Evolutionary conservation across 2,113 vertebrate species (phyloP), one percentile per base, ranked within the genome.

Genomic region (Brienomyrus brachyistius): DNA sequence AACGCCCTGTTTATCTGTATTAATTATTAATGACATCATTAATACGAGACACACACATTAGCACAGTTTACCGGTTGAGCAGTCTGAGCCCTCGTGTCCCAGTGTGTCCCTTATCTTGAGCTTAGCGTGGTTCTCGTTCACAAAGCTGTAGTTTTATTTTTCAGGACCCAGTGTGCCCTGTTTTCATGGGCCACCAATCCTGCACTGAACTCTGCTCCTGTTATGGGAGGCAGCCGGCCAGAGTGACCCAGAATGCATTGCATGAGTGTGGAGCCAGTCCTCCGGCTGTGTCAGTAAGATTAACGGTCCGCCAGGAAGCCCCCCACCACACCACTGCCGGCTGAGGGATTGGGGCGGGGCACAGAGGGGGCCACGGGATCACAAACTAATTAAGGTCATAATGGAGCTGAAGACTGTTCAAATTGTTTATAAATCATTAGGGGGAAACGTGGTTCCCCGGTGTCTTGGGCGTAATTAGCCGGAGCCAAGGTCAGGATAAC

Each of bases 341-440:
- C 74, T 83, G 35, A 48, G 51, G 86, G 86, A 80, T 88, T 43
- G 11, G 10, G 27, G 35, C 2, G 89, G 70, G 27, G 48, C 23
- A 21, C 27, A 83, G 50, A 43, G 19, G 50, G 74, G 70, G 7
- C 17, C 86, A 84, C 85, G 91, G 86, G 21, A 85, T 0, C 89
- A 88, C 89, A 88, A 88, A 91, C 89, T 91, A 90, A 90, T 90
- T 90, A 90, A 91, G 54, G 35, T 88, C 91, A 19, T 91, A 91
- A 54, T 1, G 35, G 23, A 84, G 17, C 90, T 91, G 0, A 74
- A 66, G 91, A 92, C 88, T 91, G 15, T 52, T 19, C 83, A 90
- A 93, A 91, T 6, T 23, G 1, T 89, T 90, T 90, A 6, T 56
- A 88, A 90, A 90, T 86, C 17, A 91, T 17, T 90, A 27, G 89